Conservation (phyloP, 2,797 vertebrate species). For the Mormyrops boulengeri region DNA sequence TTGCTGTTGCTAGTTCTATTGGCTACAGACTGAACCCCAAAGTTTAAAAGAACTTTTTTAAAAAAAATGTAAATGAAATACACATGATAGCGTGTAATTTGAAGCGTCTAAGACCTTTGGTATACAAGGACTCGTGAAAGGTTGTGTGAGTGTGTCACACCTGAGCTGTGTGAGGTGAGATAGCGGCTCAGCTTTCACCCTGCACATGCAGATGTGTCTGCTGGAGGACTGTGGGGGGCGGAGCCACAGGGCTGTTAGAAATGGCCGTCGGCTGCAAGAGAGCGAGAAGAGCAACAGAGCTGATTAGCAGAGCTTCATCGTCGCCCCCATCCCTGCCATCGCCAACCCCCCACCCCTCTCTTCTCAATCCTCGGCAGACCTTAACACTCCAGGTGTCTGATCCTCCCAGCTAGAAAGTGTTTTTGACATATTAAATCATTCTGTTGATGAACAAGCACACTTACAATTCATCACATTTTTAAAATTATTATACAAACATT, state of each 20-base stretch:
- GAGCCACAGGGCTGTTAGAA: not conserved
- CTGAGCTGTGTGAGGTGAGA: slow-evolving; percentile 46
- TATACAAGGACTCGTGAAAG: not conserved
- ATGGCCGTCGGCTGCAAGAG: not conserved
- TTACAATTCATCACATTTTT: slow-evolving; percentile 7
- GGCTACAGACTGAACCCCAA: not conserved
- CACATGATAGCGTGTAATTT: not conserved
- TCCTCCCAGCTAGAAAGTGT: not conserved
- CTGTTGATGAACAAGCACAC: not conserved
- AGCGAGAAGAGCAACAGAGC: not conserved
- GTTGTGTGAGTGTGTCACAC: slow-evolving; percentile 37
- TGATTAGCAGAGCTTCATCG: slow-evolving; percentile 48
- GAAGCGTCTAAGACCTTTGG: not conserved
- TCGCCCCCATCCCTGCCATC: slow-evolving; percentile 15
- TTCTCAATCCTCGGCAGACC: not conserved
- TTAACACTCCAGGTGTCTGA: not conserved
- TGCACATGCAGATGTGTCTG: slow-evolving; percentile 32
- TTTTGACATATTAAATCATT: not conserved
- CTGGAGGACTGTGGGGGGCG: slow-evolving; percentile 17
- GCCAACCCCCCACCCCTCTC: not conserved
- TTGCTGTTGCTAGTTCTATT: not conserved
- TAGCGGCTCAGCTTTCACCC: slow-evolving; percentile 46
- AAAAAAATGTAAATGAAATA: not conserved
- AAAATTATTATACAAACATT: not conserved
- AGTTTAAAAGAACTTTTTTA: not conserved